phyloP scores from a whole-genome alignment of 2,113 vertebrate species.

The Cebidichthys violaceus region DNA sequence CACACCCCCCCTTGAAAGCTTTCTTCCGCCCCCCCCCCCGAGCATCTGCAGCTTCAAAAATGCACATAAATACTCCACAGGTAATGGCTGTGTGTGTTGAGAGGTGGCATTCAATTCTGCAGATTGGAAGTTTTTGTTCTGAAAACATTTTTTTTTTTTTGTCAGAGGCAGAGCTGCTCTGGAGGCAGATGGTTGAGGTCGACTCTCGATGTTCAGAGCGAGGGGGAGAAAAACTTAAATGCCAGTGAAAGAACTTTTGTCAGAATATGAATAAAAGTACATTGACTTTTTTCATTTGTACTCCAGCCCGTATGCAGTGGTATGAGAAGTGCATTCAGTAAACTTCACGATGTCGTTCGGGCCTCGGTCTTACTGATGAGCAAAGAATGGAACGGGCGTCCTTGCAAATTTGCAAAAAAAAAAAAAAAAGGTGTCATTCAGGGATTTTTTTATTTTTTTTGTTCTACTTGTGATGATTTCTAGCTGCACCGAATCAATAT shows the following conservation, averaged over 20 bases:
- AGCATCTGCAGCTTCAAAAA: constrained; percentile 40
- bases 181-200: constrained; percentile 51
- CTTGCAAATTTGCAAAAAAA: background rate
- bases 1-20: constrained; percentile 46
- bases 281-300: background rate
- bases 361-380: too few relatives aligned
- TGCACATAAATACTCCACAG: constrained; percentile 55
- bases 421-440: background rate
- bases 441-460: too few relatives aligned
- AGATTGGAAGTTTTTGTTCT: constrained; percentile 66
- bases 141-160: constrained; percentile 63
- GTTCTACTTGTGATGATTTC: background rate
- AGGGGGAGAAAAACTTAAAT: constrained; percentile 16
- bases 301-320: background rate
- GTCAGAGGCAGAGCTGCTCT: constrained; percentile 39
- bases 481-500: background rate
- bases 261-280: constrained; percentile 24
- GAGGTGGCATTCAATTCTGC: constrained; percentile 51
- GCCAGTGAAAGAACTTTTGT: constrained; percentile 10
- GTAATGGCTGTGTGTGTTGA: constrained; percentile 19
- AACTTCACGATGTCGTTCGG: background rate
- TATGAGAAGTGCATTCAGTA: background rate
- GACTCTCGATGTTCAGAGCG: constrained; percentile 15
- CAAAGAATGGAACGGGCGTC: background rate
- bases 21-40: too few relatives aligned